Evolutionary conservation across 2,113 vertebrate genomes (phyloP).

Genomic region (Notiomystis cincta): DNA sequence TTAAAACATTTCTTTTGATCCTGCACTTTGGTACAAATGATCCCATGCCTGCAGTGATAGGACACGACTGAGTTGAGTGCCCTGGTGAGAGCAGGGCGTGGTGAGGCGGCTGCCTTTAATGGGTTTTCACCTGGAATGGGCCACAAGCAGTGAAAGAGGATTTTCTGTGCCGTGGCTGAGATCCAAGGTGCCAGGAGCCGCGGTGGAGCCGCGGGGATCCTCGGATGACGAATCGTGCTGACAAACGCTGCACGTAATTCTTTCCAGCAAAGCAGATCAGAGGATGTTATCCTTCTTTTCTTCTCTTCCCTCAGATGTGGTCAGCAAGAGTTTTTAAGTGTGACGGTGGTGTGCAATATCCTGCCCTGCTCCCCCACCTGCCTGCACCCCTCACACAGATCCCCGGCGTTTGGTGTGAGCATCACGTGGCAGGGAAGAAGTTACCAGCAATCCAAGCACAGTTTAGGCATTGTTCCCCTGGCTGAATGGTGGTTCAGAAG

Average conservation of each 20-base stretch:
- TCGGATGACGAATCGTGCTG: not conserved
- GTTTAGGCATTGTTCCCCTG: not conserved
- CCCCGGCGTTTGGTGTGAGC: not conserved
- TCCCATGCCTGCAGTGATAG: not conserved
- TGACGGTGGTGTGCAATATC: fast-evolving
- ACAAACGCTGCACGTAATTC: not conserved
- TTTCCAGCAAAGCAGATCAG: not conserved
- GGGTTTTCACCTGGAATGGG: not conserved
- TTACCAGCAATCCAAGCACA: not conserved
- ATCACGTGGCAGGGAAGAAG: not conserved
- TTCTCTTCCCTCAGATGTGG: not conserved
- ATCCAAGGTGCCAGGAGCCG: not conserved
- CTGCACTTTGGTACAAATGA: not conserved
- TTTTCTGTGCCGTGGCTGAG: not conserved
- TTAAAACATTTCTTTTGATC: not conserved
- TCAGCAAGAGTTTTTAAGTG: not conserved
- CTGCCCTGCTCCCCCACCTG: not conserved
- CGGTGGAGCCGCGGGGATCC: not conserved
- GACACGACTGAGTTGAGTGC: not conserved
- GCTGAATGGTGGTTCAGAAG: not conserved
- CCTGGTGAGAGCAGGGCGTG: not conserved
- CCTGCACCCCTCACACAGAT: fast-evolving
- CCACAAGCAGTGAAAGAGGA: not conserved
- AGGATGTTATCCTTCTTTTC: not conserved
- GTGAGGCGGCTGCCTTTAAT: not conserved